A percentile compares a stretch with the other conserved stretches of the same genome.
Conservation (phyloP, 2,888 invertebrate genomes). For the Clostera curtula region DNA sequence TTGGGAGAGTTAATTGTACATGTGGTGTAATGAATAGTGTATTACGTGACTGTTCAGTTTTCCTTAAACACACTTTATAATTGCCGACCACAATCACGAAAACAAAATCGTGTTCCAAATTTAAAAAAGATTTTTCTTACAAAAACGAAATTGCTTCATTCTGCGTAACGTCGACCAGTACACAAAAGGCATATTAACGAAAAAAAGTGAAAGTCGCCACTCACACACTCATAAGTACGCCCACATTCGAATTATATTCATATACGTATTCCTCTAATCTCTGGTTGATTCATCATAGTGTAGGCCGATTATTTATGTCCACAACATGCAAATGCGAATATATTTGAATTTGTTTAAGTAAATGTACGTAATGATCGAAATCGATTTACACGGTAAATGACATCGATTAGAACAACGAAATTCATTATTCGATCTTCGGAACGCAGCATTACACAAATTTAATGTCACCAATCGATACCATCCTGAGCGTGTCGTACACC, state of each 20-base stretch:
- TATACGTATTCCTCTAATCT: slow-evolving; percentile 18
- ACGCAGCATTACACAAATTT: too few relatives aligned
- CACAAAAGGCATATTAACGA: slow-evolving; percentile 69
- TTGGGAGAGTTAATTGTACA: too few relatives aligned
- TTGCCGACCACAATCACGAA: too few relatives aligned
- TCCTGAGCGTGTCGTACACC: too few relatives aligned
- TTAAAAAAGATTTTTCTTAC: slow-evolving; percentile 1
- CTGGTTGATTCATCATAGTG: slow-evolving; percentile 24
- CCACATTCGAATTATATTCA: slow-evolving; percentile 24
- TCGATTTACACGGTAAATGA: slow-evolving; percentile 9
- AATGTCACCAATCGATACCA: too few relatives aligned
- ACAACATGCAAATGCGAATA: slow-evolving; percentile 21
- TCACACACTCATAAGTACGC: slow-evolving; percentile 28
- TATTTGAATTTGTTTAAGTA: slow-evolving; percentile 20
- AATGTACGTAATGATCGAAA: slow-evolving; percentile 19
- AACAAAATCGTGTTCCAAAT: neutral
- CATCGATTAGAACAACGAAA: slow-evolving; percentile 10
- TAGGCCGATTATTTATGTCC: slow-evolving; percentile 24
- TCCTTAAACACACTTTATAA: too few relatives aligned
- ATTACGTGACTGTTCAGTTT: too few relatives aligned
- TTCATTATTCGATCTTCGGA: too few relatives aligned
- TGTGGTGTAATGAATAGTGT: too few relatives aligned
- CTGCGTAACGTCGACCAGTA: slow-evolving; percentile 54
- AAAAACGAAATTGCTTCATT: slow-evolving; percentile 18
- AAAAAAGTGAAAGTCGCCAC: slow-evolving; percentile 66